Percentiles rank a stretch among this genome's conserved stretches.
These are phyloP conservation scores for Ommatoiulus sabulosus DNA, from an alignment of 2,888 invertebrate genomes.

Conservation along the genomic window DNA sequence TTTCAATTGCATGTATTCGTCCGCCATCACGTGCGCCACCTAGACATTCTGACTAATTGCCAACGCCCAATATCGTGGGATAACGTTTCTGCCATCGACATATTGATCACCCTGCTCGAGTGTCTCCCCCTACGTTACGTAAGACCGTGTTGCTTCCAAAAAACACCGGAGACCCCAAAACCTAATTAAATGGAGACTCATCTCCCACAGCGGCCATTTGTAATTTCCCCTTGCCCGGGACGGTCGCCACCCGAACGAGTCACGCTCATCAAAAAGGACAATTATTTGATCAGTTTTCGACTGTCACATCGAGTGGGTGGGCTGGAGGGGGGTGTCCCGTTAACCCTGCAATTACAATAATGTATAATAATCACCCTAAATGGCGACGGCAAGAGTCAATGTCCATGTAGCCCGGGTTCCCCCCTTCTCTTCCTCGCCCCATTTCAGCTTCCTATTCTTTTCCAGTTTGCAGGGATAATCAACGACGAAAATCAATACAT, in stretches of 20 bases:
- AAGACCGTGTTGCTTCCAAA: not conserved
- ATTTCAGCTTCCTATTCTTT: not conserved
- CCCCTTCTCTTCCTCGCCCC: not conserved
- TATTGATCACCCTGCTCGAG: not conserved
- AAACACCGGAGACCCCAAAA: not conserved
- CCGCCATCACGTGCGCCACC: not conserved
- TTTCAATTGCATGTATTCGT: no score
- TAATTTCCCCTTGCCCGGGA: not conserved
- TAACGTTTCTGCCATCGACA: not conserved
- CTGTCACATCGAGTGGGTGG: not conserved
- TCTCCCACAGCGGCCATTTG: not conserved
- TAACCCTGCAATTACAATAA: not conserved
- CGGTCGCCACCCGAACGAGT: no score
- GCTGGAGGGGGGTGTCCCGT: not conserved
- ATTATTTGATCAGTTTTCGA: not conserved
- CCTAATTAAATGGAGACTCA: not conserved
- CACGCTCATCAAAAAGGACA: not conserved
- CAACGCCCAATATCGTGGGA: not conserved
- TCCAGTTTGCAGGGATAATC: not conserved
- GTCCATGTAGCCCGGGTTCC: not conserved
- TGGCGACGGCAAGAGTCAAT: not conserved
- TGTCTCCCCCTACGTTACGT: no score
- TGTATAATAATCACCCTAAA: not conserved
- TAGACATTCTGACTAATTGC: not conserved
- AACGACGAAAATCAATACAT: not conserved